phyloP scores from a whole-genome alignment of 2,888 invertebrate genomes.

The Teinopalpus imperialis region DNA sequence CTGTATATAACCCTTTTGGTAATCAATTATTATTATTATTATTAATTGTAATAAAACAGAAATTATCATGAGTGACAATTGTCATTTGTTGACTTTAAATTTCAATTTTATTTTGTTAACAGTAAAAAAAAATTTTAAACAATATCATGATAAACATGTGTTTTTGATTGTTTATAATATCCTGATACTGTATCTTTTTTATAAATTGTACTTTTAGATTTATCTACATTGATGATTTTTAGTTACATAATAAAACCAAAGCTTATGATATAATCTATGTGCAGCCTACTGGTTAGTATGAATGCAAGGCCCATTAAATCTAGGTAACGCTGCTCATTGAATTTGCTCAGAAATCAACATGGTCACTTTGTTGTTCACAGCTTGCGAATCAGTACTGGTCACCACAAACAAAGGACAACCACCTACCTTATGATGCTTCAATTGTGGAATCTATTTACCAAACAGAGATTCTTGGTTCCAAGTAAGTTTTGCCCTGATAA shows the following conservation, averaged over 20 bases:
- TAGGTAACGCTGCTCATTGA: slow-evolving; percentile 70
- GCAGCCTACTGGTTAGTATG: slow-evolving; percentile 67
- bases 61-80: no score
- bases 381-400: slow-evolving; percentile 97
- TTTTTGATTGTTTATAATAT: no score
- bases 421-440: slow-evolving; percentile 87
- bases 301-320: slow-evolving; percentile 45
- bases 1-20: no score
- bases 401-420: slow-evolving; percentile 88
- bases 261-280: slow-evolving; percentile 31
- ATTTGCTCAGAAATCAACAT: slow-evolving; percentile 61
- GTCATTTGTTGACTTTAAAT: no score
- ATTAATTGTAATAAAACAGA: no score
- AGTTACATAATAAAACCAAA: slow-evolving; percentile 31
- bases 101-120: no score
- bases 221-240: no score
- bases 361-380: slow-evolving; percentile 78
- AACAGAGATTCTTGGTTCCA: slow-evolving; percentile 92
- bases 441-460: slow-evolving; percentile 94
- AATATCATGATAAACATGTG: no score
- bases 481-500: slow-evolving; percentile 73
- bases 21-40: no score
- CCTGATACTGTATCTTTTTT: no score
- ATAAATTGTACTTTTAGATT: no score
- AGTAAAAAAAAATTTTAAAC: no score